phyloP scores from a whole-genome alignment of 1,140 invertebrate species.

The Thalassaphorura encarpata region DNA sequence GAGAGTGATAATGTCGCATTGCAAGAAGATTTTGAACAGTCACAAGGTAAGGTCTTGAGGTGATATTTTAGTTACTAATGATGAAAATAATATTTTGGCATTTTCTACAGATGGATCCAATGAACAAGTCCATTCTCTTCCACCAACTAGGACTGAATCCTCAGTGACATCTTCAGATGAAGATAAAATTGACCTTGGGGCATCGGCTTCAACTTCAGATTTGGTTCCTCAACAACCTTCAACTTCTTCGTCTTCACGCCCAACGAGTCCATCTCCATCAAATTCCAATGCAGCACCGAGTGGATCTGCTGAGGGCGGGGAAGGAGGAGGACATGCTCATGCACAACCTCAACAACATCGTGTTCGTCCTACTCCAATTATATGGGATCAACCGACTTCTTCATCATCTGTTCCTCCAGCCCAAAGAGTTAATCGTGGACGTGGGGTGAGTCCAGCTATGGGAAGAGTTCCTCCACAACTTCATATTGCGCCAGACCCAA shows the following conservation, averaged over 20 bases:
- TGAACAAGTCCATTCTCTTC: not conserved
- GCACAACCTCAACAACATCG: constrained; percentile 21
- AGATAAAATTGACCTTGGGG: constrained; percentile 20
- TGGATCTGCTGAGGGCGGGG: not conserved
- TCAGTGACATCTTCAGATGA: constrained; percentile 32
- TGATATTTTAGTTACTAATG: not conserved
- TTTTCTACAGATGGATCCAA: not conserved
- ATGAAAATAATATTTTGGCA: no score
- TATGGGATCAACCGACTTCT: constrained; percentile 32
- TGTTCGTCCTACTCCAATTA: constrained; percentile 27
- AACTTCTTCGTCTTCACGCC: constrained; percentile 16
- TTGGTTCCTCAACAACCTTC: constrained; percentile 8
- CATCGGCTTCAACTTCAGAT: not conserved
- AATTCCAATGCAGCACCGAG: not conserved
- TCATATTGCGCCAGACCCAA: not conserved
- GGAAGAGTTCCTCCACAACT: constrained; percentile 1
- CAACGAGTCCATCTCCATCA: constrained; percentile 20
- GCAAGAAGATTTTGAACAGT: not conserved
- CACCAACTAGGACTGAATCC: not conserved
- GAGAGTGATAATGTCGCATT: not conserved
- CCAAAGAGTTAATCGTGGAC: not conserved
- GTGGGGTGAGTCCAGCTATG: constrained; percentile 3
- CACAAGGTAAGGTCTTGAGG: no score
- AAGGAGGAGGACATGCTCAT: not conserved
- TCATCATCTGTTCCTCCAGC: constrained; percentile 12